Base-by-base conservation (phyloP, 2,113 vertebrate species). In the Passer domesticus region DNA sequence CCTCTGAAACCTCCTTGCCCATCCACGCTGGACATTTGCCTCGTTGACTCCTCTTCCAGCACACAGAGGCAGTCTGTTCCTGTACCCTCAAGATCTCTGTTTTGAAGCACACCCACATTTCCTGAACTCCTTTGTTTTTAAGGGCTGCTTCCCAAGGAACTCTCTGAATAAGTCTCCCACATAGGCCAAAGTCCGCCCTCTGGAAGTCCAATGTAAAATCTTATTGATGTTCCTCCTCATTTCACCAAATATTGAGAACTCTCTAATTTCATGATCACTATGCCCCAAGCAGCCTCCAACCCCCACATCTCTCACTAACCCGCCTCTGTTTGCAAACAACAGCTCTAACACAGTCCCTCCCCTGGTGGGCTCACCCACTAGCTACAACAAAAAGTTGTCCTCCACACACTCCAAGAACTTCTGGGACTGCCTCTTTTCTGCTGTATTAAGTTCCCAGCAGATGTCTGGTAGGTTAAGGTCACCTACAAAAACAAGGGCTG, bases 31-130 rank as follows among this genome's bases (percentile, higher is more conserved):
- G 43, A 24, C 1, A 1, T 66, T n/a, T 46, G n/a, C 30, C 31
- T 66, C 3, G 0, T 33, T 8, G 31, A n/a, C 22, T 46, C 2
- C 3, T 33, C 31, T 33, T 33, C 33, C 1, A 2, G 30, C 21
- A 23, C 41, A 23, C 20, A 33, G 2, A 14, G 41, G 39, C 24
- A 39, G 59, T 6, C 59, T 28, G 59, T 39, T 62, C 59, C 25
- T 39, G 59, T 62, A 37, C 37, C 24, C 59, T 62, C 37, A 62
- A 19, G 25, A 39, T 62, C 25, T 62, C 59, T 62, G 25, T 62
- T 62, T 19, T 28, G 59, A 62, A 39, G 37, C 59, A 62, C 0
- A 2, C 25, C 11, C 25, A 39, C 37, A 17, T 28, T 62, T 62
- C 59, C 59, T 62, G 59, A 8, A 33, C 62, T 31, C 20, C 62